These are phyloP conservation scores for Bothrops jararaca DNA, from an alignment of 2,113 vertebrate genomes.

Conservation along the genomic window DNA sequence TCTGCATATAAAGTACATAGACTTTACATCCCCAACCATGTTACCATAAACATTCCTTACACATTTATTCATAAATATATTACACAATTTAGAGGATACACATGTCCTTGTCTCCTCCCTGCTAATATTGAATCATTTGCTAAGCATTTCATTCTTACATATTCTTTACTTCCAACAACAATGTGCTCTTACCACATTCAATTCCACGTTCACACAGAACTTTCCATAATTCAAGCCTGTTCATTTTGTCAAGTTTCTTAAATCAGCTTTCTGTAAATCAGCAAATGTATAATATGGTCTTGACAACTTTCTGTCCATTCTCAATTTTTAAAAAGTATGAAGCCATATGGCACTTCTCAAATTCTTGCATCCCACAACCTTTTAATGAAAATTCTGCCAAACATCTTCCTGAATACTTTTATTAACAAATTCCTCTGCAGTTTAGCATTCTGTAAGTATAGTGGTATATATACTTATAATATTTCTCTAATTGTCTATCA, in stretches of 20 bases:
- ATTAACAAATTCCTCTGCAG: neutral
- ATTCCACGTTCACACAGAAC: neutral
- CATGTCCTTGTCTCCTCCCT: neutral
- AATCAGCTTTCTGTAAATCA: neutral
- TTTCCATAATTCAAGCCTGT: neutral
- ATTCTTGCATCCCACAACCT: neutral
- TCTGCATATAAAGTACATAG: neutral
- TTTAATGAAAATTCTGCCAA: neutral
- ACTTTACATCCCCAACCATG: neutral
- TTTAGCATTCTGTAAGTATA: neutral
- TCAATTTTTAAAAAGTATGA: neutral
- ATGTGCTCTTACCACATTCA: neutral
- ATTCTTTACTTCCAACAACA: neutral
- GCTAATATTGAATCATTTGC: neutral
- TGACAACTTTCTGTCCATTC: neutral
- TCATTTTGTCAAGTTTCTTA: neutral
- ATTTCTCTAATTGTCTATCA: neutral
- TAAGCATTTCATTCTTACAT: neutral
- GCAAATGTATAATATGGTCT: neutral
- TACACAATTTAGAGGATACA: neutral
- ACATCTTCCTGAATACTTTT: neutral
- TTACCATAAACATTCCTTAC: neutral
- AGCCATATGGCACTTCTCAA: neutral
- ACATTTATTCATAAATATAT: neutral
- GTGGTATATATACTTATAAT: neutral